phyloP scores from a whole-genome alignment of 2,113 vertebrate species.

The Daphoenositta chrysoptera region DNA sequence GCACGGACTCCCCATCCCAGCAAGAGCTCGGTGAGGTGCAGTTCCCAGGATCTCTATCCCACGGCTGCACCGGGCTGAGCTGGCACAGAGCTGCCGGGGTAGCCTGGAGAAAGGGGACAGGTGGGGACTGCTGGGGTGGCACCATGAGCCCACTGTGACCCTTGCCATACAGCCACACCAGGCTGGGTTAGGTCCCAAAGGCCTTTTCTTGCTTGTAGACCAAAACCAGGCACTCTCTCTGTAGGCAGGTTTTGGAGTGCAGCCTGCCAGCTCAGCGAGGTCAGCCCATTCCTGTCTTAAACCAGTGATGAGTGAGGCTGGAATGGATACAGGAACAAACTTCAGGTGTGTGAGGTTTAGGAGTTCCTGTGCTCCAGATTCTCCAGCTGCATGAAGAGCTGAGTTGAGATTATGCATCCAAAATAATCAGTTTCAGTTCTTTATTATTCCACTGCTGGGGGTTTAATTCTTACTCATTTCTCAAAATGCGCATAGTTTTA shows the following conservation, averaged over 20 bases:
- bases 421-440: neutral
- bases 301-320: rapidly evolving
- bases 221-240: neutral
- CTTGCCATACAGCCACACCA: rapidly evolving
- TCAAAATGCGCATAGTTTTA: neutral
- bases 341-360: neutral
- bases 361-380: neutral
- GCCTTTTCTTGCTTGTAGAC: neutral
- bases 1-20: neutral
- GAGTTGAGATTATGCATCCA: neutral
- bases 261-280: neutral
- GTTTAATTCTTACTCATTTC: neutral
- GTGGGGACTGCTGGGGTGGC: neutral
- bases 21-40: rapidly evolving
- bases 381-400: neutral
- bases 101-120: neutral
- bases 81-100: neutral
- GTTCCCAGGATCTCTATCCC: rapidly evolving
- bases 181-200: too few species aligned
- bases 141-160: neutral
- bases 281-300: neutral
- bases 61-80: neutral
- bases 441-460: neutral
- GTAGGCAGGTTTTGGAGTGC: neutral
- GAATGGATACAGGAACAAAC: neutral